phyloP scores from a whole-genome alignment of 1,140 invertebrate species.

The Amphibalanus amphitrite region DNA sequence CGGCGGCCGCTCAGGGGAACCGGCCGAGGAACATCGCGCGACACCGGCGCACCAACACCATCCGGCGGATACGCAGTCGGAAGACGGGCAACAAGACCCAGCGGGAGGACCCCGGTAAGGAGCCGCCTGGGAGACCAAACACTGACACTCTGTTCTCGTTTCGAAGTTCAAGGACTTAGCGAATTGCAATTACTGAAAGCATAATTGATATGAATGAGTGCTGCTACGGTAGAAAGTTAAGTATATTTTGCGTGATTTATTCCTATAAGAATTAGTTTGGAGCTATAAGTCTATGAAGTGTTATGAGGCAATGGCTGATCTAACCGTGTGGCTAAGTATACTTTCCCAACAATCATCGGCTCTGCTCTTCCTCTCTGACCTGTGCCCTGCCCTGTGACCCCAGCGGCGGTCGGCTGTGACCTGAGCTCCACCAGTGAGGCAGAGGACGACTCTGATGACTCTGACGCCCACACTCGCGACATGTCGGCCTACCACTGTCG shows the following conservation, averaged over 20 bases:
- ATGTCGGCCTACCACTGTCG: constrained; percentile 34
- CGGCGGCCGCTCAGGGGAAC: constrained; percentile 90
- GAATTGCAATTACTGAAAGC: no score
- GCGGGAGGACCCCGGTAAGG: constrained; percentile 23
- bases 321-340: no score
- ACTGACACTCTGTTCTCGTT: no score
- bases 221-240: no score
- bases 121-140: no score
- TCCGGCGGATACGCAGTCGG: constrained; percentile 65
- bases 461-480: constrained; percentile 51
- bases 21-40: constrained; percentile 57
- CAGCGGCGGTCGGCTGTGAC: constrained; percentile 24
- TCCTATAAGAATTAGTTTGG: no score
- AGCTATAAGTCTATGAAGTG: no score
- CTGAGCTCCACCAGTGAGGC: constrained; percentile 83
- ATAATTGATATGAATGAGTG: no score
- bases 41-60: constrained; percentile 58
- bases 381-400: constrained; percentile 14
- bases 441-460: constrained; percentile 85
- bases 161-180: no score
- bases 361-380: not conserved
- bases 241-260: no score
- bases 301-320: no score
- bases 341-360: no score
- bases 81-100: constrained; percentile 25